phyloP scores from a whole-genome alignment of 2,888 invertebrate species.

The Pachycephus smyrnensis region DNA sequence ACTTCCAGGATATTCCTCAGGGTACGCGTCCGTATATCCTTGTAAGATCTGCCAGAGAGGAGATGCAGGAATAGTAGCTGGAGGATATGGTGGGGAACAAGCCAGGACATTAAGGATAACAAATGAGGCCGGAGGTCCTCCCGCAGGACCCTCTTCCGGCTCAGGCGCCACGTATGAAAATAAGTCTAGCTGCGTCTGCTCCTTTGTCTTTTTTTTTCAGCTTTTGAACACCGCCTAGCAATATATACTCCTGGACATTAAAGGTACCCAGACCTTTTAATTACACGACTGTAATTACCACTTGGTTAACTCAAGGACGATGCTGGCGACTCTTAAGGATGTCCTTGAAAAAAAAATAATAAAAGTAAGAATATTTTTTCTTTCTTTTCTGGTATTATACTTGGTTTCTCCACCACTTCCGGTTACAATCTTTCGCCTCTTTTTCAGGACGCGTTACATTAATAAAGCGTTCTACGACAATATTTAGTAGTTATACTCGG shows the following conservation, averaged over 20 bases:
- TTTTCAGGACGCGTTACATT: constrained; percentile 19
- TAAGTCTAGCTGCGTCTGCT: constrained; percentile 50
- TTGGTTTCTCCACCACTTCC: not conserved
- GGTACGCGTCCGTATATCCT: constrained; percentile 30
- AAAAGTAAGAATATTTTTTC: too few species aligned
- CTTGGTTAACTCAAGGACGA: not conserved
- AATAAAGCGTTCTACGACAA: constrained; percentile 32
- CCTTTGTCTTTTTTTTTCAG: constrained; percentile 11
- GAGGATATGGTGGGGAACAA: constrained; percentile 22
- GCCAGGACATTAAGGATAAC: constrained; percentile 63
- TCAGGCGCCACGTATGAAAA: constrained; percentile 62
- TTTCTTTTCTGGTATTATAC: not conserved
- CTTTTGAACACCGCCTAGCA: not conserved
- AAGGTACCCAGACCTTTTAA: not conserved
- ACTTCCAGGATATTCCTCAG: constrained; percentile 51
- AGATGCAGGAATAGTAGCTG: constrained; percentile 24
- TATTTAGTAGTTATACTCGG: constrained; percentile 49
- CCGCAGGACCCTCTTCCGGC: constrained; percentile 60
- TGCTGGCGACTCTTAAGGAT: not conserved
- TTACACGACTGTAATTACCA: too few species aligned
- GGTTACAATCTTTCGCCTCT: constrained; percentile 16
- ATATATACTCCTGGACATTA: not conserved
- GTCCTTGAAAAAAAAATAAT: not conserved
- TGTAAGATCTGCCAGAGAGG: constrained; percentile 39
- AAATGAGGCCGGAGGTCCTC: constrained; percentile 62